Percentiles rank a stretch among this genome's conserved stretches.
Evolutionary conservation across 2,797 vertebrate species (phyloP).

Genomic region (Cercopithecus diana): DNA sequence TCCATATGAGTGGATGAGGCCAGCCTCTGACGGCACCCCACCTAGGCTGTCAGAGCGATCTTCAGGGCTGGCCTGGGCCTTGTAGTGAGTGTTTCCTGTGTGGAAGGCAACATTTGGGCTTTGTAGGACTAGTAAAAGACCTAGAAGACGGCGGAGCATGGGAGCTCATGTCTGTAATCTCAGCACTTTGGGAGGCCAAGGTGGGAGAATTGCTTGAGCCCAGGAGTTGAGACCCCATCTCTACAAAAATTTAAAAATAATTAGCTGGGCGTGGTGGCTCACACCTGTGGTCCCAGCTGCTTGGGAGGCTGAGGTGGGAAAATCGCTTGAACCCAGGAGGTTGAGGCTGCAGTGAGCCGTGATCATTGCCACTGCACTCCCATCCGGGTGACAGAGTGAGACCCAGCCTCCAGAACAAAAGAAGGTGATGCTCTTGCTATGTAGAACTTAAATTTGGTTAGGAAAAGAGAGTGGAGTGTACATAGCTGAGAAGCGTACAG

Average conservation of each 20-base stretch:
- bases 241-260: not conserved
- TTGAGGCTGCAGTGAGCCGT: not conserved
- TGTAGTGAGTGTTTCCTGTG: not conserved
- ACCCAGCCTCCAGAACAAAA: not conserved
- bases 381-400: not conserved
- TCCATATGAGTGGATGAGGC: not conserved
- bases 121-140: not conserved
- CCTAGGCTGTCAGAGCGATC: not conserved
- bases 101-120: not conserved
- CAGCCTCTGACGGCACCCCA: not conserved
- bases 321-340: not conserved
- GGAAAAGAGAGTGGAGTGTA: not conserved
- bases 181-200: not conserved
- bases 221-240: not conserved
- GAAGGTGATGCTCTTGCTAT: not conserved
- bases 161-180: not conserved
- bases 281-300: not conserved
- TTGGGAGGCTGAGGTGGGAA: not conserved
- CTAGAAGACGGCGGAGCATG: not conserved
- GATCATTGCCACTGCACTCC: not conserved
- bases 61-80: not conserved
- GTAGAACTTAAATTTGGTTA: not conserved
- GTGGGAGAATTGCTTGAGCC: not conserved
- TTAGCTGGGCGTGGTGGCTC: not conserved
- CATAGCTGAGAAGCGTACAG: not conserved